Base-by-base conservation (phyloP, 2,888 invertebrate genomes). In the Drosophila maculinotata region DNA sequence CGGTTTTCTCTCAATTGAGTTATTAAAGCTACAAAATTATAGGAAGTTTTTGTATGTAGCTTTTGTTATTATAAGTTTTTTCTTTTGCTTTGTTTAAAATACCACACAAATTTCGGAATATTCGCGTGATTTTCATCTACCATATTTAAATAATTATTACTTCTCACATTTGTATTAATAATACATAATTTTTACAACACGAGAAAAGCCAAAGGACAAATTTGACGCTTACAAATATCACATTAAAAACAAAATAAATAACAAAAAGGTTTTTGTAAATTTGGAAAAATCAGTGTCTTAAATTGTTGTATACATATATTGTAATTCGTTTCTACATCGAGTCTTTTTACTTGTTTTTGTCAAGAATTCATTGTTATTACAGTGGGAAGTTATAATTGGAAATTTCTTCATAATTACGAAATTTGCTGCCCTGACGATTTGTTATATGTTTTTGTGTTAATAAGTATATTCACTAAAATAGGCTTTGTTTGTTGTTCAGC, bases 21-120 rank as follows among this genome's bases (percentile, higher is more conserved):
- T 65, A 67, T 66, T 81, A 79, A 71, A 81, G 79, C 79, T 86
- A 86, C 75, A 79, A 86, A 83, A 83, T 83, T 83, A 79, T 84
- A 83, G 83, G 87, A 83, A 83, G 79, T 77, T 81, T 64, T 25
- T 41, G n/a, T 44, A 45, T 54, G 5, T 45, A 36, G 44, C 41
- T 56, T 45, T 54, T 64, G 44, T 65, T 63, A 51, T 64, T 57
- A 5, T 69, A 31, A 48, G 23, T 3, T 53, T 58, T 42, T 42
- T 23, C 10, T 45, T 45, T 47, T 33, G 10, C 25, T 38, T 65
- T 35, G 33, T 42, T 74, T 73, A 72, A 79, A 75, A 66, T 76
- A 71, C 56, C 41, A 74, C 60, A 51, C 56, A 57, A 65, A 64
- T 70, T 52, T 64, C 44, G 39, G 31, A 60, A 28, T 44, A 28